phyloP scores from a whole-genome alignment of 2,113 vertebrate species.

The Myiopsitta monachus region DNA sequence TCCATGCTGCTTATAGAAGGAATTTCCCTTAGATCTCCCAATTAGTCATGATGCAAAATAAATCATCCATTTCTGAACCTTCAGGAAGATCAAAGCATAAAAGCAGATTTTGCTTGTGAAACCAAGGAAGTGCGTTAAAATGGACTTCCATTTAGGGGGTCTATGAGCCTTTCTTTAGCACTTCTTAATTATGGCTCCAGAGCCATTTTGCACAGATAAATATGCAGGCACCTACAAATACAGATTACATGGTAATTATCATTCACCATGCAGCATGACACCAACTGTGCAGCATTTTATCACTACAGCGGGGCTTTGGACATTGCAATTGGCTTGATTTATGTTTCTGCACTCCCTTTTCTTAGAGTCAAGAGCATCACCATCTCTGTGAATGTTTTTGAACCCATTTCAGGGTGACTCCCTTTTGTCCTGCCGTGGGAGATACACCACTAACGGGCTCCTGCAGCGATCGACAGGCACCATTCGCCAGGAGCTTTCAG shows the following conservation, averaged over 20 bases:
- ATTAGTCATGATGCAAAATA: neutral
- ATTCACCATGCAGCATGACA: neutral
- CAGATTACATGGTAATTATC: neutral
- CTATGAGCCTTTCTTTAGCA: neutral
- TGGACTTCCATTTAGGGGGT: no score
- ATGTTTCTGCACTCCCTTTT: neutral
- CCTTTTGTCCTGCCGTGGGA: neutral
- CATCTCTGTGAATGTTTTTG: neutral
- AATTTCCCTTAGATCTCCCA: constrained; percentile 23
- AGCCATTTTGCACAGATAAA: neutral
- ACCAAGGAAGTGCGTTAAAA: neutral
- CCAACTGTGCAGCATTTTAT: neutral
- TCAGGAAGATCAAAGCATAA: neutral
- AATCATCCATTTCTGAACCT: neutral
- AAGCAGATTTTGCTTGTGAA: neutral
- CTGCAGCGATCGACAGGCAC: neutral
- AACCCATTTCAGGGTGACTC: neutral
- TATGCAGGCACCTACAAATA: neutral
- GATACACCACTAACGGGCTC: neutral
- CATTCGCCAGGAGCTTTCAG: neutral
- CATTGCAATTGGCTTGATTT: neutral
- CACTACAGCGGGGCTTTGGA: neutral
- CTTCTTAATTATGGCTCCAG: neutral
- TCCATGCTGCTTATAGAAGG: neutral
- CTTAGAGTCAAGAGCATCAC: neutral